A percentile compares a stretch with the other conserved stretches of the same genome.
These are phyloP conservation scores for Microctenopoma steveboyesi DNA, from an alignment of 2,797 vertebrate genomes.

Conservation along the genomic window DNA sequence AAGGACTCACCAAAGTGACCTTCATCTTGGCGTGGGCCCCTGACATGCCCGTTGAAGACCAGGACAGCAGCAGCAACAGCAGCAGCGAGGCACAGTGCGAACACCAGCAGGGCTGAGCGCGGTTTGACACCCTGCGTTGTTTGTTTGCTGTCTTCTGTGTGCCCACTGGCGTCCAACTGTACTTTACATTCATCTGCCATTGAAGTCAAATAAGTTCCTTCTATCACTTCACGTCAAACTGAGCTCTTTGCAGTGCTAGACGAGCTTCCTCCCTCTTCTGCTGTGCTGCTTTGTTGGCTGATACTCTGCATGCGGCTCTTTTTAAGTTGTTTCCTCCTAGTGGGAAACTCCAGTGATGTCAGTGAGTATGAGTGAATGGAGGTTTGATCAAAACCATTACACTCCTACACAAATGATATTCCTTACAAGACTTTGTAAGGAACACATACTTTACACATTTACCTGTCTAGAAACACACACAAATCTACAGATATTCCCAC, in stretches of 20 bases:
- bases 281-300: constrained; percentile 17
- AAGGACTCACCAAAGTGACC: constrained; percentile 39
- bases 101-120: constrained; percentile 44
- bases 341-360: constrained; percentile 85
- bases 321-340: constrained; percentile 31
- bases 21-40: constrained; percentile 50
- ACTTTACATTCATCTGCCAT: constrained; percentile 66
- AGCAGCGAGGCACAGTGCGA: constrained; percentile 63
- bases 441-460: background rate
- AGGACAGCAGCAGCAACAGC: constrained; percentile 47
- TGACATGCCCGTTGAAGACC: constrained; percentile 15
- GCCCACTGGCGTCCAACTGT: constrained; percentile 19
- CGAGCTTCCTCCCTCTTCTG: background rate
- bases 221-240: background rate
- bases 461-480: constrained; percentile 22
- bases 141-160: background rate
- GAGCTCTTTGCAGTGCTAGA: background rate
- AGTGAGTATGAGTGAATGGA: constrained; percentile 51
- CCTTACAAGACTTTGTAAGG: constrained; percentile 14
- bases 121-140: background rate
- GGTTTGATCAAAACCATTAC: constrained; percentile 32
- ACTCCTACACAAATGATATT: constrained; percentile 34
- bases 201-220: background rate
- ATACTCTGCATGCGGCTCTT: constrained; percentile 14
- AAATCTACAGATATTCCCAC: constrained; percentile 15